Base-by-base conservation (phyloP, 2,113 vertebrate genomes). In the Himantopus leucocephalus region DNA sequence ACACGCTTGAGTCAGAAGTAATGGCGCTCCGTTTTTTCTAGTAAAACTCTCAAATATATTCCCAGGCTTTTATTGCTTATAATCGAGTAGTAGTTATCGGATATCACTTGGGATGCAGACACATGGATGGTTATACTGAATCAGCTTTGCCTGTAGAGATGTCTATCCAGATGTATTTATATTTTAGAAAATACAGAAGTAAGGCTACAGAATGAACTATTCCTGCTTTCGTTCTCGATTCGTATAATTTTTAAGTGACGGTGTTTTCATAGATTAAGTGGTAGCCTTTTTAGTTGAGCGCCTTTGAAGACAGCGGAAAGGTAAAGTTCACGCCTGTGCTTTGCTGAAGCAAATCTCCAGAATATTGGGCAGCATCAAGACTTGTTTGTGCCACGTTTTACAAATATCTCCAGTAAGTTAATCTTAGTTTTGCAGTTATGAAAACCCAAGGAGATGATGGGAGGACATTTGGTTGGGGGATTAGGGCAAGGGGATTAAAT, bases 311-410 rank as follows among this genome's bases (percentile, higher is more conserved):
- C n/a, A 59, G 11, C 18, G 6, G 11, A 23, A 39, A 41, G 41
- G 45, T 50, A 10, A 39, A 55, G 2, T 47, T 74, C 8, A 37
- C 0, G 1, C 23, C 22, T 0, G 1, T 63, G 45, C 43, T 74
- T 72, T 91, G 48, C n/a, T 76, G 70, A 29, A 53, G 55, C 12
- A 16, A 14, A 45, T 45, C 45, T 59, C 37, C 59, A 48, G 53
- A 76, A 5, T 32, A 5, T 10, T 17, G 53, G 39, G 35, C 59
- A 47, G 29, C 19, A 19, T 41, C 39, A 66, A 47, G 85, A 32
- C n/a, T 43, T 18, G 35, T n/a, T 94, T 66, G 41, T 58, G 58
- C 50, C 50, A 39, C 0, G 5, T 41, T 62, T 30, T 70, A 34
- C 37, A 53, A 29, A 12, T 26, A 4, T 12, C 32, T 70, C 17